Evolutionary conservation across 2,113 vertebrate genomes (phyloP).

Genomic region (Salvelinus fontinalis): DNA sequence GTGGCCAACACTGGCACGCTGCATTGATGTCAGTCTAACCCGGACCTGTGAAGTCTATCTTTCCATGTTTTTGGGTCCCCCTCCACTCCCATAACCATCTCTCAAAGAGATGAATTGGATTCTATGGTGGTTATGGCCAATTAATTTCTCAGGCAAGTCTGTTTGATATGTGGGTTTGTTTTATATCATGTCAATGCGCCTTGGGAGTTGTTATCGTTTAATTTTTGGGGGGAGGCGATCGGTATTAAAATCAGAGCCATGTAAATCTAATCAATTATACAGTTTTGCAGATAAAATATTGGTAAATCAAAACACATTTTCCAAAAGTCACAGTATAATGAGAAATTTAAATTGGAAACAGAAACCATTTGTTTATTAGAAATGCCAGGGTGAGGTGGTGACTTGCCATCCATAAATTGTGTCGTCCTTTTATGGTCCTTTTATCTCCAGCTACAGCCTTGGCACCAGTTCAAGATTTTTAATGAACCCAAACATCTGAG

Average conservation of each 20-base stretch:
- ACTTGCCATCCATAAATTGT: constrained; percentile 80
- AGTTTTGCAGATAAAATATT: constrained; percentile 74
- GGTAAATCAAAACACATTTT: constrained; percentile 77
- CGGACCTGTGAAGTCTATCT: constrained; percentile 69
- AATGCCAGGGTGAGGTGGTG: constrained; percentile 75
- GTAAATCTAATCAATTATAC: constrained; percentile 80
- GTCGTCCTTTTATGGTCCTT: constrained; percentile 76
- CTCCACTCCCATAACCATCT: constrained; percentile 58
- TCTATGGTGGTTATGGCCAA: constrained; percentile 68
- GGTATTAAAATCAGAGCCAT: constrained; percentile 76
- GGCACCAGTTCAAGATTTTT: constrained; percentile 79
- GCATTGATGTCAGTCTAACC: constrained; percentile 74
- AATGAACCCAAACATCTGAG: constrained; percentile 80
- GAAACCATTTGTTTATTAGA: constrained; percentile 79
- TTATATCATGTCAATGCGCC: constrained; percentile 68
- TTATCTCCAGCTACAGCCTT: constrained; percentile 75
- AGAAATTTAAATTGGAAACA: constrained; percentile 77
- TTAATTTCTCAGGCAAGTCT: constrained; percentile 63
- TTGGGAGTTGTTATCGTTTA: constrained; percentile 67
- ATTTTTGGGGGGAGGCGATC: constrained; percentile 58
- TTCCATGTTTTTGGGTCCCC: constrained; percentile 45
- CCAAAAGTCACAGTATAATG: constrained; percentile 80
- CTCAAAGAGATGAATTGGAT: constrained; percentile 69
- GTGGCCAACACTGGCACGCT: constrained; percentile 66
- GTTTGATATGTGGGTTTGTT: constrained; percentile 71